Evolutionary conservation across 1,140 invertebrate genomes (phyloP), one percentile per base, ranked within the genome.

Genomic region (Drosophila eugracilis): DNA sequence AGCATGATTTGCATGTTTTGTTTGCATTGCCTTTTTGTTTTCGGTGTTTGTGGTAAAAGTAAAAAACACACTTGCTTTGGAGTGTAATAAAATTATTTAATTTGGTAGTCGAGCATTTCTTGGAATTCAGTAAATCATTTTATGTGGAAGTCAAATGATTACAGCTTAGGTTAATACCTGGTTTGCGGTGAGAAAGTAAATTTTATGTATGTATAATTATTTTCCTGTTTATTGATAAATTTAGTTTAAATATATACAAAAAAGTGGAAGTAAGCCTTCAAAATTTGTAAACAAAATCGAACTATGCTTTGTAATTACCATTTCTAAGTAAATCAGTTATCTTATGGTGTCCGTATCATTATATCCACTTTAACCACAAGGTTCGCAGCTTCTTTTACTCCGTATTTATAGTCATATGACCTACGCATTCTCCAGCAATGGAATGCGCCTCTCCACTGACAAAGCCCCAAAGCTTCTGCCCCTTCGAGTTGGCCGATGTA

Each of bases 401-500:
- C 19, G 21, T 24, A 10, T 67, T 50, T 15, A 60, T 9, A 26
- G 21, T 3, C 54, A 26, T 21, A 28, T 69, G 62, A 67, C 47
- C 65, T 69, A 72, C 41, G 59, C 49, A 62, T 72, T 58, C 62
- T 80, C 21, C 17, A 9, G 39, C 37, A n/a, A 7, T 48, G 57
- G 72, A 59, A 66, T 52, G 57, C 45, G 58, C 45, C 57, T 63
- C 52, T 76, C 12, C 34, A 59, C 60, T 53, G 81, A 70, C 81
- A 54, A 70, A 69, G 53, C 62, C 73, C 67, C 76, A 84, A 85
- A 83, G 72, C 50, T 19, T 73, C 57, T 73, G 67, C 69, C 54
- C 69, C 58, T 34, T 36, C 52, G 37, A 44, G 59, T 32, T 55
- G 49, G 39, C 19, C 30, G 45, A n/a, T 21, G 41, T 24, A 26